Evolutionary conservation across 2,888 invertebrate genomes (phyloP), one percentile per base, ranked within the genome.

Genomic region (Stenchaetothrips biformis): DNA sequence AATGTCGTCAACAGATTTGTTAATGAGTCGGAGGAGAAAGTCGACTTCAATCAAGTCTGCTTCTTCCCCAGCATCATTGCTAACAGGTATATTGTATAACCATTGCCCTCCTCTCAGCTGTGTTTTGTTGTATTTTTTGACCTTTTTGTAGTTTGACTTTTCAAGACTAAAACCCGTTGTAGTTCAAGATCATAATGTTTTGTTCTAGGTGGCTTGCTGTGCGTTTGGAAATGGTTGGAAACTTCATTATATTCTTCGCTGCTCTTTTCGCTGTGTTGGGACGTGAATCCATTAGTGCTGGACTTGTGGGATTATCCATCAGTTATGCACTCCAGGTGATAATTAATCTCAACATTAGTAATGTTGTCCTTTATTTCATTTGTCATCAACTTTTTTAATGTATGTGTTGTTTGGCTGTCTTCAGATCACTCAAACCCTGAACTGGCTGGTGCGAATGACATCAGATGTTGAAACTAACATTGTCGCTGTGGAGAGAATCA

Each of bases 381-480:
- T 53, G n/a, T n/a, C 16, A 13, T 13, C n/a, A n/a, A n/a, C n/a
- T 21, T 79, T 59, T 16, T 8, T n/a, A 79, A 2, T 8, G 25
- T 18, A 4, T 53, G 4, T 18, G 4, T 11, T 18, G 18, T 53
- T 53, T 53, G 18, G 16, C 53, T 53, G 79, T 49, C 80, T 81
- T 81, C 86, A 96, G 95, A 94, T 96, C 82, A 98, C 98, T 0
- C 96, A 96, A 90, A 96, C 96, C 0, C 88, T 99, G 77, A 99
- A 98, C 88, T 98, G 97, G 96, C 89, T 99, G 84, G 97, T 99
- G 47, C 90, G 98, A 83, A 97, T 97, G 95, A 95, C 96, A 0
- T 95, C 96, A 1, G 98, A 98, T 86, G 94, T 99, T 77, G 99
- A 99, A 89, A 97, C 98, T 0, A 98, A 98, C 87, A 97, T 98